Percentiles rank a stretch among this genome's conserved stretches.
phyloP scores from a whole-genome alignment of 2,113 vertebrate species.

The Rhea pennata region DNA sequence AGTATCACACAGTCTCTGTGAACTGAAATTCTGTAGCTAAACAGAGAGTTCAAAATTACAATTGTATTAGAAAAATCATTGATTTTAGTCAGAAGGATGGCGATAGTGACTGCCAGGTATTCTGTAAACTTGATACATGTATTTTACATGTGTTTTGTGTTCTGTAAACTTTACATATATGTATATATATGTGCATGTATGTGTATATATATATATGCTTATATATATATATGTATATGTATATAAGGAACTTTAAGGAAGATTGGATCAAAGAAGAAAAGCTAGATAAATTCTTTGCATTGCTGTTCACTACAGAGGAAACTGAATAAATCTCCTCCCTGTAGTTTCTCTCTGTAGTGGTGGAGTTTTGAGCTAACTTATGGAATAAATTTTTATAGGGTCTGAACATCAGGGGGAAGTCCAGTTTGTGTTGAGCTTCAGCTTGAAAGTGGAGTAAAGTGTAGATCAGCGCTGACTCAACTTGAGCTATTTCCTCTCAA shows the following conservation, averaged over 20 bases:
- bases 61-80: neutral
- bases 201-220: too few species aligned
- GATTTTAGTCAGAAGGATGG: neutral
- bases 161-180: neutral
- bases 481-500: neutral
- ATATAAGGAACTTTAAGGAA: neutral
- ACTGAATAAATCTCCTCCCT: neutral
- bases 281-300: neutral
- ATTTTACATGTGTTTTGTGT: neutral
- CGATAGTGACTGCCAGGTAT: neutral
- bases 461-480: neutral
- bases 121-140: neutral
- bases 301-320: neutral
- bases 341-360: neutral
- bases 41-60: neutral
- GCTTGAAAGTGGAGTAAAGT: neutral
- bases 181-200: too few species aligned
- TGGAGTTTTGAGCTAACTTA: constrained; percentile 8
- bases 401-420: neutral
- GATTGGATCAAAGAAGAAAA: neutral
- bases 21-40: neutral
- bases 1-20: neutral
- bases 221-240: too few species aligned
- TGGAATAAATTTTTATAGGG: neutral
- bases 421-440: neutral